These are phyloP conservation scores for Melanostigma gelatinosum DNA, from an alignment of 2,113 vertebrate species.

Conservation along the genomic window DNA sequence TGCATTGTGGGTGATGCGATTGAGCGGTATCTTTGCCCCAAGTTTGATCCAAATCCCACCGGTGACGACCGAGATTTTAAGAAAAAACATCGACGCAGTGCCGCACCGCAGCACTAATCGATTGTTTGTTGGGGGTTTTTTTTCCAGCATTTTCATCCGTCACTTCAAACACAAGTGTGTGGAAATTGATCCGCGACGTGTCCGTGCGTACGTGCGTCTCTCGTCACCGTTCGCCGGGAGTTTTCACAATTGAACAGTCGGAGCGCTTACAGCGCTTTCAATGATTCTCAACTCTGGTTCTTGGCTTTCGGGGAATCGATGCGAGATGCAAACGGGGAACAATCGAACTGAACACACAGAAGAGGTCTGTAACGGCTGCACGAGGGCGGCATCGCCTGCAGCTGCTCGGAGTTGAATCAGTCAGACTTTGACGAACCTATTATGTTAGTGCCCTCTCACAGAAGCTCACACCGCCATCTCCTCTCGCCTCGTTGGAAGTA, in stretches of 20 bases:
- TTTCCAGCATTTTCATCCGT: background rate
- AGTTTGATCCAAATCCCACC: background rate
- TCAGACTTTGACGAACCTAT: constrained; percentile 66
- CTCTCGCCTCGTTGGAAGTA: constrained; percentile 11
- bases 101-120: background rate
- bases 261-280: constrained; percentile 22
- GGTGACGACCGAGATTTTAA: background rate
- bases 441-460: constrained; percentile 38
- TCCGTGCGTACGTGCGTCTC: constrained; percentile 8
- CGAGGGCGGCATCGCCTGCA: constrained; percentile 49
- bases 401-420: constrained; percentile 57
- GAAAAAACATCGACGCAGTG: background rate
- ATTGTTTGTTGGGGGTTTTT: background rate
- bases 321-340: constrained; percentile 56
- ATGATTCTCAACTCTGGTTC: constrained; percentile 34
- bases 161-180: constrained; percentile 8
- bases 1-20: background rate
- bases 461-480: constrained; percentile 21
- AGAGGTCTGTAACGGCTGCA: constrained; percentile 48
- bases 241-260: constrained; percentile 37
- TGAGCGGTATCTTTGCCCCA: background rate
- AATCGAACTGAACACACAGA: constrained; percentile 53
- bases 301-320: constrained; percentile 57
- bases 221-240: constrained; percentile 4
- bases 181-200: constrained; percentile 23